These are phyloP conservation scores for Poliocrania exsul DNA, from an alignment of 2,797 vertebrate genomes.

Conservation along the genomic window DNA sequence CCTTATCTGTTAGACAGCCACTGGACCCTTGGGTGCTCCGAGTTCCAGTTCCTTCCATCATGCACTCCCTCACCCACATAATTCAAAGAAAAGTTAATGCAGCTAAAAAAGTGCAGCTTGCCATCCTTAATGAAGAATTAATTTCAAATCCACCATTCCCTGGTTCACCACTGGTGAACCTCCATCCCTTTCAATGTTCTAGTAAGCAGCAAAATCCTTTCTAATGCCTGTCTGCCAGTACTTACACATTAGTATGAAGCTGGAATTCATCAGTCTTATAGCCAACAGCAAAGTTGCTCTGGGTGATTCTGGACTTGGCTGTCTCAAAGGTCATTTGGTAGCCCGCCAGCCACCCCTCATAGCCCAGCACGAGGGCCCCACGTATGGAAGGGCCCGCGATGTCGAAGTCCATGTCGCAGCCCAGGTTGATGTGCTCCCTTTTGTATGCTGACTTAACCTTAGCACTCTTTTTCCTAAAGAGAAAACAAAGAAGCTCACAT, in stretches of 20 bases:
- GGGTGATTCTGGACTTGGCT: constrained; percentile 89
- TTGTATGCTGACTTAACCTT: constrained; percentile 94
- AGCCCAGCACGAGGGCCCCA: constrained; percentile 88
- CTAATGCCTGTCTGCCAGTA: not conserved
- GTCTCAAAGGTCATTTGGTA: constrained; percentile 98
- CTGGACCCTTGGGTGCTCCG: not conserved
- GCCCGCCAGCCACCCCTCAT: constrained; percentile 95
- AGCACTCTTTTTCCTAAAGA: constrained; percentile 91
- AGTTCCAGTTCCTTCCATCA: not conserved
- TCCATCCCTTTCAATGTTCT: not conserved
- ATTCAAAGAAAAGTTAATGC: not conserved
- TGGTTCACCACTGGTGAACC: not conserved
- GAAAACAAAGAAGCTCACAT: not conserved
- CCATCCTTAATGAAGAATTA: not conserved
- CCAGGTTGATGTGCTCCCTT: constrained; percentile 92
- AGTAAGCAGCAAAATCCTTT: not conserved
- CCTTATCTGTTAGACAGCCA: not conserved
- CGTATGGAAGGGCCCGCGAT: constrained; percentile 93
- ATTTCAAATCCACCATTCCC: not conserved
- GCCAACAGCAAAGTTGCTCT: constrained; percentile 97
- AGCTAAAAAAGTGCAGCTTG: not conserved
- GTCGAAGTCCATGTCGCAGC: constrained; percentile 94
- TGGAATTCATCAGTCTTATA: constrained; percentile 98
- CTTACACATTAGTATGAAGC: constrained; percentile 97
- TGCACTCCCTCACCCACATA: not conserved